Conservation (phyloP, 2,797 vertebrate genomes). For the Pachyuromys duprasi region DNA sequence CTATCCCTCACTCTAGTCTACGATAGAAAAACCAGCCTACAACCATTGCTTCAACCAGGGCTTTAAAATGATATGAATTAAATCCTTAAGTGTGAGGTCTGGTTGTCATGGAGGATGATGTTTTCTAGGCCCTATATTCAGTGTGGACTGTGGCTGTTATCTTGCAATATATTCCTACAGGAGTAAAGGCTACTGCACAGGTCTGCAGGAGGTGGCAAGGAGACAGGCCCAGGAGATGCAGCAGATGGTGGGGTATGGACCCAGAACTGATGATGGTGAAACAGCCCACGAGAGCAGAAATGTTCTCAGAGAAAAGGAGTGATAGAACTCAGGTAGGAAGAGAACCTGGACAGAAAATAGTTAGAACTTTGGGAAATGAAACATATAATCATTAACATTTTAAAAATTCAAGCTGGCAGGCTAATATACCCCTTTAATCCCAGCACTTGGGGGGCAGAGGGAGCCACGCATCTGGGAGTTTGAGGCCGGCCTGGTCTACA, state of each 20-base stretch:
- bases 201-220: background rate
- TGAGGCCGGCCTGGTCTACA: too few species aligned
- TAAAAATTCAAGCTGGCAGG: background rate
- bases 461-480: background rate
- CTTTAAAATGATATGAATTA: background rate
- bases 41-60: background rate
- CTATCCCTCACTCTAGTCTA: background rate
- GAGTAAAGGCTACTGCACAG: background rate
- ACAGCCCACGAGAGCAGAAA: background rate
- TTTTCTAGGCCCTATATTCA: background rate
- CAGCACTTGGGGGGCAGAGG: background rate
- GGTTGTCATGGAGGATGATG: background rate
- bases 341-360: background rate
- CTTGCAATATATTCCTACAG: background rate
- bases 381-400: slow-evolving; percentile 16
- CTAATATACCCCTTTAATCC: background rate
- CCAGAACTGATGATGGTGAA: background rate
- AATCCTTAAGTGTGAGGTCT: slow-evolving; percentile 4
- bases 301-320: background rate
- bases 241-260: background rate
- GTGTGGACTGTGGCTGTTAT: background rate
- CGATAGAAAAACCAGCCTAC: background rate
- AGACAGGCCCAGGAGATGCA: background rate
- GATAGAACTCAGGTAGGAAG: background rate
- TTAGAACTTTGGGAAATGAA: slow-evolving; percentile 4